Base-by-base conservation (phyloP, 2,888 invertebrate species). In the Pristionchus fissidentatus region DNA sequence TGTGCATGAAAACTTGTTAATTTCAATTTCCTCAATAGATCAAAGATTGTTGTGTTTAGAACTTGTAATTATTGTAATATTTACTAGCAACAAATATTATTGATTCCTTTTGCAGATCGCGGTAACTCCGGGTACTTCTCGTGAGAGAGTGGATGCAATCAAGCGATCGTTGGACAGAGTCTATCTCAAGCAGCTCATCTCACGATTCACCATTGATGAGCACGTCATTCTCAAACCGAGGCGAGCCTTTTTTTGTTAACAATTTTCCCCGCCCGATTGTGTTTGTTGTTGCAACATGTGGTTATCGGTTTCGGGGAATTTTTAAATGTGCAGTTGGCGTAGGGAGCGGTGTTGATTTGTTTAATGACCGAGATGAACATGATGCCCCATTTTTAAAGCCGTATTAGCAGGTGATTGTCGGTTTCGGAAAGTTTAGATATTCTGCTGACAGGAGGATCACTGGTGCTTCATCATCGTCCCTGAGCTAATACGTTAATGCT, bases 121-220 rank as follows among this genome's bases (percentile, higher is more conserved):
- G 1, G 87, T 88, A 13, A 81, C 87, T 19, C 85, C 84, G 15
- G 87, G 87, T 66, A 87, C 89, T 38, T 79, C 86, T 0, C 84
- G 86, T 5, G 87, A 87, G 35, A 84, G 85, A 57, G 84, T 94
- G 29, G 88, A 90, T 46, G 35, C 84, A 89, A 84, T 90, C 70
- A 88, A 87, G 60, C 94, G 95, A 81, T 95, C 95, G 89, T 93
- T 98, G 52, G 96, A 95, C 77, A 95, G 95, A 88, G 96, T 97
- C 0, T 95, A 95, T 0, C 93, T 98, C 4, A 94, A 95, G 0
- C 95, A 97, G 93, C 92, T 93, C 41, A 35, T 79, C 57, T 79
- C 79, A 3, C 35, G 57, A 57, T 79, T 79, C 79, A 79, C 79
- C 13, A 79, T 79, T 19, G 79, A 79, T 32, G 79, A 79, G 29